Evolutionary conservation across 2,797 vertebrate genomes (phyloP).

Genomic region (Salarias fasciatus): DNA sequence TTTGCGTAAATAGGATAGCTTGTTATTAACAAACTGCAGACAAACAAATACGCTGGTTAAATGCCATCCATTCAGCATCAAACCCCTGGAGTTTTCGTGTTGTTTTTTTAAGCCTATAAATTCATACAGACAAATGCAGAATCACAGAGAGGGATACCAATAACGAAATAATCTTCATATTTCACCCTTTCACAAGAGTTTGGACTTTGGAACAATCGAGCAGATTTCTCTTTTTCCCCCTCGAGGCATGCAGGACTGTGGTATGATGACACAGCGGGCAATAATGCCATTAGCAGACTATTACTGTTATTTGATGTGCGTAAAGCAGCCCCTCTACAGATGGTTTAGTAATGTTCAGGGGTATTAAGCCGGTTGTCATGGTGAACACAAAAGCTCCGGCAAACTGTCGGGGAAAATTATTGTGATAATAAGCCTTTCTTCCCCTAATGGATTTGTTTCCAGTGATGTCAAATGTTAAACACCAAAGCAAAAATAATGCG

Average conservation of each 20-base stretch:
- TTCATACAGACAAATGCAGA: constrained; percentile 54
- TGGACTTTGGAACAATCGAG: constrained; percentile 48
- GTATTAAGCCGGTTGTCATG: constrained; percentile 73
- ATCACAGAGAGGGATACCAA: constrained; percentile 44
- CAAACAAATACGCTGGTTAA: constrained; percentile 62
- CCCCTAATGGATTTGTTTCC: constrained; percentile 62
- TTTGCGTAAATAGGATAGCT: constrained; percentile 47
- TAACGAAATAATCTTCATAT: constrained; percentile 35
- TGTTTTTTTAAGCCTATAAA: constrained; percentile 22
- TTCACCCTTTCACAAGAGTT: constrained; percentile 33
- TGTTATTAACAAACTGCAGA: constrained; percentile 68
- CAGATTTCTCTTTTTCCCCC: constrained; percentile 50
- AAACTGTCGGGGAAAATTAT: constrained; percentile 52
- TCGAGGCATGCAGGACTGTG: constrained; percentile 53
- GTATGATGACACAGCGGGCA: constrained; percentile 75
- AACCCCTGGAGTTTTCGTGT: neutral
- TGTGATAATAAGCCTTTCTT: constrained; percentile 63
- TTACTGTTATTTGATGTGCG: constrained; percentile 75
- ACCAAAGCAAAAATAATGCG: constrained; percentile 6
- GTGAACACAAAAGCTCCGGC: constrained; percentile 58
- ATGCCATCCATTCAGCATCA: constrained; percentile 43
- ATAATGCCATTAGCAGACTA: constrained; percentile 70
- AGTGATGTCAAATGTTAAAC: constrained; percentile 46
- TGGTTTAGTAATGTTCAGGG: constrained; percentile 73
- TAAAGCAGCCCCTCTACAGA: constrained; percentile 68